Percentiles rank a stretch among this genome's conserved stretches.
These are phyloP conservation scores for Sphaeramia orbicularis DNA, from an alignment of 2,797 vertebrate species.

Conservation along the genomic window DNA sequence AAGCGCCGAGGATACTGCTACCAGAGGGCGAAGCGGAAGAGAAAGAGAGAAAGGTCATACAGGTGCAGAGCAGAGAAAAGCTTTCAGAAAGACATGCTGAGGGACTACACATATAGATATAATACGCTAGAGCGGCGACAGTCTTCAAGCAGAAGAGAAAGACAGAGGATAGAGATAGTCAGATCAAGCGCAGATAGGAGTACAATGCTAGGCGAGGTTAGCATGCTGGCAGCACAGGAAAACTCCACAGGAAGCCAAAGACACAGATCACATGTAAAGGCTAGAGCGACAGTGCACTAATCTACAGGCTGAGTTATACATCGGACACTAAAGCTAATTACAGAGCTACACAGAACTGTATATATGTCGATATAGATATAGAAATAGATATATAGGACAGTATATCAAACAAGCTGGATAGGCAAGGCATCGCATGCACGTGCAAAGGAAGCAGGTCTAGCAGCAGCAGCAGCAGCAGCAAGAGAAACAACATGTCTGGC, in stretches of 20 bases:
- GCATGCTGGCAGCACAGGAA: conserved; percentile 84
- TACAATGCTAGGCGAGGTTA: conserved; percentile 75
- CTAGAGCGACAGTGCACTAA: conserved; percentile 82
- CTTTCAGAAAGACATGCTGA: conserved; percentile 82
- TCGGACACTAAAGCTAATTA: conserved; percentile 80
- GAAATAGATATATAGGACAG: conserved; percentile 75
- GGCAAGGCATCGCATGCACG: conserved; percentile 86
- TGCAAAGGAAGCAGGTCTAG: conserved; percentile 83
- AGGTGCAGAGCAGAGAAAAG: conserved; percentile 74
- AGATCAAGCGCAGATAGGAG: conserved; percentile 76
- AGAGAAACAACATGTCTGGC: conserved; percentile 62
- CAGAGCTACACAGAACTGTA: conserved; percentile 74
- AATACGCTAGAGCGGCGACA: conserved; percentile 78
- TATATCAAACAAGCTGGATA: conserved; percentile 82
- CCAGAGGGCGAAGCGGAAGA: conserved; percentile 73
- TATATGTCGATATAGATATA: conserved; percentile 68
- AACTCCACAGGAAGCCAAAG: conserved; percentile 74
- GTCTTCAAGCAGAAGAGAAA: conserved; percentile 75
- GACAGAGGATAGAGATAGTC: conserved; percentile 72
- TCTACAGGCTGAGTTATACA: conserved; percentile 83
- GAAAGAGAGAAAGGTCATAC: conserved; percentile 68
- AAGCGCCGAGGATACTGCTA: conserved; percentile 64
- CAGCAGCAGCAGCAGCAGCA: conserved; percentile 76
- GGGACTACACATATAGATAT: conserved; percentile 77
- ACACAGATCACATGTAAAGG: conserved; percentile 81